These are phyloP conservation scores for Latrodectus geometricus DNA, from an alignment of 1,140 invertebrate species.

Conservation along the genomic window DNA sequence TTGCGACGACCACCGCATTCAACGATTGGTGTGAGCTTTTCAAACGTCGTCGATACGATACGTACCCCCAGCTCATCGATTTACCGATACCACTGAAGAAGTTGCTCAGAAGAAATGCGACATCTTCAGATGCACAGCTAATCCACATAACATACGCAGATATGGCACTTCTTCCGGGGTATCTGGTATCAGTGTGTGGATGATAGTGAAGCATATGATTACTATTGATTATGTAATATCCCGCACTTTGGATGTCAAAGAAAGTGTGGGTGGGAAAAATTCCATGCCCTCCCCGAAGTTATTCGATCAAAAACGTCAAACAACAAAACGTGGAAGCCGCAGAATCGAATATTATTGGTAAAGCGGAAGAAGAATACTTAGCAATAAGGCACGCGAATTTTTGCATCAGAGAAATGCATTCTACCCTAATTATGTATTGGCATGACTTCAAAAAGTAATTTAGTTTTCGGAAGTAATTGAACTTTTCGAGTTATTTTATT, in stretches of 20 bases:
- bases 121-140: background rate
- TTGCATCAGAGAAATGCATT: background rate
- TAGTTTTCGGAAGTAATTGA: constrained; percentile 37
- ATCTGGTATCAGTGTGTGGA: constrained; percentile 10
- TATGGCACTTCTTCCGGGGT: background rate
- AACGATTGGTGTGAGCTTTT: background rate
- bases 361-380: background rate
- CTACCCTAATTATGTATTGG: constrained; percentile 31
- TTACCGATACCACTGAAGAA: background rate
- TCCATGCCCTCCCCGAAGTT: background rate
- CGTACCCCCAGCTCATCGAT: background rate
- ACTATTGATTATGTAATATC: constrained; percentile 56
- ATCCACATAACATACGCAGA: background rate
- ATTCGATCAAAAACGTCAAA: constrained; percentile 38
- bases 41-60: background rate
- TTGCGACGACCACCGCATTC: background rate
- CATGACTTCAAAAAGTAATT: constrained; percentile 51
- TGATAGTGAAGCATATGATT: constrained; percentile 50
- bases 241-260: constrained; percentile 19
- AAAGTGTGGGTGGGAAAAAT: background rate
- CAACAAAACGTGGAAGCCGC: constrained; percentile 38
- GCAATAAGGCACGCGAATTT: constrained; percentile 7
- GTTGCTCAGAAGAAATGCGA: constrained; percentile 16
- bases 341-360: constrained; percentile 46
- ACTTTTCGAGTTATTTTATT: constrained; percentile 29